Evolutionary conservation across 2,888 invertebrate species (phyloP), one percentile per base, ranked within the genome.

Genomic region (Trimorus sp.): DNA sequence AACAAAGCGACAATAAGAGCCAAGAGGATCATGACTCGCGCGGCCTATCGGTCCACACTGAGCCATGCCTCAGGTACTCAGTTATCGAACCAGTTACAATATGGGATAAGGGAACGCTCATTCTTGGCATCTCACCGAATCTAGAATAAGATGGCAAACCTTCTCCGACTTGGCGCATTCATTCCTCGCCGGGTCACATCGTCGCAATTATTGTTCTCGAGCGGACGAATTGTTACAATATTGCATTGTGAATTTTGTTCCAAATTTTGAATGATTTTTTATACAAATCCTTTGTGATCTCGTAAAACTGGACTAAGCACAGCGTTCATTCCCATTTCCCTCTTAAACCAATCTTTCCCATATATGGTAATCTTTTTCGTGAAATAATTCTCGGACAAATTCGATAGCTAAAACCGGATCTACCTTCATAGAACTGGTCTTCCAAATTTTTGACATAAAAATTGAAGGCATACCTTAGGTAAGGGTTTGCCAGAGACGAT

Each of bases 401-500:
- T n/a, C n/a, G n/a, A n/a, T n/a, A n/a, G n/a, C n/a, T n/a, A n/a
- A n/a, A n/a, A n/a, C n/a, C n/a, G n/a, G n/a, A n/a, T n/a, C n/a
- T n/a, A n/a, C n/a, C 26, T 26, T 26, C 26, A 26, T 26, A 26
- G 1, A 26, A 26, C 4, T 26, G 26, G 4, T 26, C 26, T 26
- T 26, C 26, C 26, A 3, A 26, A 14, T n/a, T 14, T 49, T 7
- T 12, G 26, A 4, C 26, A 3, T 26, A 3, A 26, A 26, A 26
- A 53, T 53, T 26, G 1, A 53, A 16, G 7, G 37, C 3, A 59
- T 74, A 96, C 94, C 92, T 95, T 95, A 0, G 96, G 96, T 5
- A 94, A 93, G 2, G 97, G 96, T 89, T 94, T 95, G 48, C 96
- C 96, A 63, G 92, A 92, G 38, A 95, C 95, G 65, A 95, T 94